Base-by-base conservation (phyloP, 2,797 vertebrate species). In the Sciurus vulgaris region DNA sequence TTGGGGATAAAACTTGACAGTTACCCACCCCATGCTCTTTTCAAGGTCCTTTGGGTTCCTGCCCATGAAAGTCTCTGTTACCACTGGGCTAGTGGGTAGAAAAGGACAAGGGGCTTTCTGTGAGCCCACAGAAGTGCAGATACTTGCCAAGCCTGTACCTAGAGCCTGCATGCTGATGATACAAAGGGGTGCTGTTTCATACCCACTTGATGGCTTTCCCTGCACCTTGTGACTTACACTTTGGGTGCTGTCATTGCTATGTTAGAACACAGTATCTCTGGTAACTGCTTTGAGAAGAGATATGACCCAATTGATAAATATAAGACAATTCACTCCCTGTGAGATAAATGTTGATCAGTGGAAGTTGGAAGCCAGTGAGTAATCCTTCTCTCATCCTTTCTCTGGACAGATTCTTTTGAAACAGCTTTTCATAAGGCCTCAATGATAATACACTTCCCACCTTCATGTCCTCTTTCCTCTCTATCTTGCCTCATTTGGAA, bases 311-410 rank as follows among this genome's bases (percentile, higher is more conserved):
- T 7, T 26, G 35, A 28, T 6, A 22, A 8, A 0, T 33, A 1
- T 22, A 24, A 51, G 11, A 15, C 1, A 70, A 65, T 0, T 59
- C 30, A 47, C 8, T 4, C 1, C 0, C 0, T 86, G 9, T 5
- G 35, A 78, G 49, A 15, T 18, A 41, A 85, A 72, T 33, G 33
- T 4, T 86, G 33, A 63, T n/a, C 20, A 69, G 2, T 38, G 22
- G 11, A 35, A 74, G 17, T 12, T 28, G 10, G 41, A 88, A 49
- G 20, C 0, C 47, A 74, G 44, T 6, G 17, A 41, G 11, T 28
- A 87, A 94, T 85, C 44, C n/a, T 89, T 81, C 17, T 85, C 4
- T 41, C 20, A 20, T 54, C 5, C 35, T 51, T 54, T 95, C 26
- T 30, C 20, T 26, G 8, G 20, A 76, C 8, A 67, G 13, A 28